Evolutionary conservation across 1,140 invertebrate genomes (phyloP), one percentile per base, ranked within the genome.

Genomic region (Lordiphosa collinella): DNA sequence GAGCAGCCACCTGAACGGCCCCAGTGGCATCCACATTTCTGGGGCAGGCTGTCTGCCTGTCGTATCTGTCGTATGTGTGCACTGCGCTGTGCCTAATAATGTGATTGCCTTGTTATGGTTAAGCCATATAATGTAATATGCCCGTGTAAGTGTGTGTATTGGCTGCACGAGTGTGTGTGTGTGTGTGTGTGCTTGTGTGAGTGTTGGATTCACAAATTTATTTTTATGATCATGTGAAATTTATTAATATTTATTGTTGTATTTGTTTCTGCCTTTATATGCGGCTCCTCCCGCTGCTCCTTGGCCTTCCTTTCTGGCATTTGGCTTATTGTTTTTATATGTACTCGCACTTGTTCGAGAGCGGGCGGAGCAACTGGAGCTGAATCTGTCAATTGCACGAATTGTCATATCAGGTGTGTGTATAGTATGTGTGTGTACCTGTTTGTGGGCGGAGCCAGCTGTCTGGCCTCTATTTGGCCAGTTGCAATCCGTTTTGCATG

Each of bases 211-310:
- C 78, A 84, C 78, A 82, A 82, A 84, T 82, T 82, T 76, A 82
- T 82, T 82, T 82, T 82, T 82, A 82, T 84, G 78, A 84, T 82
- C 78, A 82, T 82, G 78, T 84, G 78, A 82, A 82, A 82, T 82
- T 82, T 82, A 82, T 82, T 84, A 82, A 82, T 82, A 82, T 82
- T 82, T 82, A 82, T 82, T 82, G 78, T 82, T 69, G 78, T 84
- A 82, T 61, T 62, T 65, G 59, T 67, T 66, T 58, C 34, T 35
- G 31, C n/a, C n/a, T n/a, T 18, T 18, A 18, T n/a, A n/a, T n/a
- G n/a, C n/a, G n/a, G 18, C 18, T 18, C 18, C 18, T 2, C 48
- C 64, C 51, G 58, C 40, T 51, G 46, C n/a, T 60, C 50, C 40
- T 54, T 32, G 36, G 49, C 38, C 16, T 32, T 40, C 35, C 34